A percentile compares a stretch with the other conserved stretches of the same genome.
phyloP scores from a whole-genome alignment of 2,888 invertebrate species.

The Bombyx huttoni region DNA sequence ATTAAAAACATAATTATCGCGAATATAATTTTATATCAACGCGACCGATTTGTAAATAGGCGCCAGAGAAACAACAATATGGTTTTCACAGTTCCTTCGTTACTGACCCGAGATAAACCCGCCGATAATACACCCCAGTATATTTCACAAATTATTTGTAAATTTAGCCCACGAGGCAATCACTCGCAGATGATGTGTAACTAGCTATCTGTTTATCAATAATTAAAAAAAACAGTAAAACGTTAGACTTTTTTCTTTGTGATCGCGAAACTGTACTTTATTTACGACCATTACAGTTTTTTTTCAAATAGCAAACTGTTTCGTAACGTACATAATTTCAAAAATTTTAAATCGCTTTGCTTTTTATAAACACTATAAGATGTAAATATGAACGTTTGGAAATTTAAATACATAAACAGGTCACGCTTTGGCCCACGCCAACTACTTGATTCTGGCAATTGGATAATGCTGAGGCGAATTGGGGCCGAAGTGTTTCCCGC shows the following conservation, averaged over 20 bases:
- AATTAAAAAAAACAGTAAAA: background rate
- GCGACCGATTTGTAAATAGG: constrained; percentile 30
- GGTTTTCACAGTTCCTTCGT: constrained; percentile 40
- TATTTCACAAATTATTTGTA: constrained; percentile 36
- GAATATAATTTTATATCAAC: constrained; percentile 5
- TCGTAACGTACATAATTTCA: too few species aligned
- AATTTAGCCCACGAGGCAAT: constrained; percentile 30
- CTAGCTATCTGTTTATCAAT: background rate
- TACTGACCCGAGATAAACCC: constrained; percentile 60
- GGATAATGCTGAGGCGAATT: constrained; percentile 62
- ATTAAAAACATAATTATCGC: constrained; percentile 15
- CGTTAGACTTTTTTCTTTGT: too few species aligned
- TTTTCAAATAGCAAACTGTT: too few species aligned
- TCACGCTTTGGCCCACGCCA: constrained; percentile 69
- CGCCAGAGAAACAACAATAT: constrained; percentile 36
- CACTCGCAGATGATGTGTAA: constrained; percentile 22
- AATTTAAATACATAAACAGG: constrained; percentile 38
- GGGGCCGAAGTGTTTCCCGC: constrained; percentile 57
- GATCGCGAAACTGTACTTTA: too few species aligned
- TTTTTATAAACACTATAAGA: background rate
- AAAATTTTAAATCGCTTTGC: background rate
- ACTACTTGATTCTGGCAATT: constrained; percentile 62
- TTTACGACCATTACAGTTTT: too few species aligned
- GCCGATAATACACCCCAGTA: constrained; percentile 33
- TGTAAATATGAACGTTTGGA: background rate